Evolutionary conservation across 37 sponge, comb jelly and placozoan species (phyloP).

Genomic region (Theonella swinhoei): DNA sequence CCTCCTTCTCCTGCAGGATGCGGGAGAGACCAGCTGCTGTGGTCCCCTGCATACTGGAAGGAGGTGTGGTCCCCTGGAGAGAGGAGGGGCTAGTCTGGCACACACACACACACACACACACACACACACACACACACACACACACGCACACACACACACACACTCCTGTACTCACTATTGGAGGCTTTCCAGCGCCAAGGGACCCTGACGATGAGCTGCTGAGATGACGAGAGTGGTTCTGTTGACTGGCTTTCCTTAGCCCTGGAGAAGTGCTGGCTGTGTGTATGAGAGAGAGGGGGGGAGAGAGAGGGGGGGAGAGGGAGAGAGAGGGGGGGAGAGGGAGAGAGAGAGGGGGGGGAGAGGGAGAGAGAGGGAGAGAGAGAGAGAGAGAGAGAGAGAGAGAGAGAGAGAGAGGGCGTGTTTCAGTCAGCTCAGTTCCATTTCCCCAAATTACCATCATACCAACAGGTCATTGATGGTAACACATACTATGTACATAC

Average conservation of each 20-base stretch:
- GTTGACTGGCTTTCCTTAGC: background rate
- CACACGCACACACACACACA: too few species aligned
- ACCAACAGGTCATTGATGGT: too few species aligned
- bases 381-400: too few species aligned
- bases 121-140: conserved; percentile 8
- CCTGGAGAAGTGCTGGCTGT: background rate
- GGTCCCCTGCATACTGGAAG: background rate
- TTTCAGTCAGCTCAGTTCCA: too few species aligned
- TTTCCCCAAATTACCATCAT: too few species aligned
- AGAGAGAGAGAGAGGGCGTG: too few species aligned
- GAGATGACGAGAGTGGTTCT: background rate
- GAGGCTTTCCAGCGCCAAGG: background rate
- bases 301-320: background rate
- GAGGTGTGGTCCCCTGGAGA: background rate
- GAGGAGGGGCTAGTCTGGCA: too few species aligned
- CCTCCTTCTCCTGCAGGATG: conserved; percentile 45
- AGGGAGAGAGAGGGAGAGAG: background rate
- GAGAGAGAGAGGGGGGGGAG: conserved; percentile 1
- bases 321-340: background rate
- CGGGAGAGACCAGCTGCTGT: conserved; percentile 1
- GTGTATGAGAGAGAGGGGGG: conserved; percentile 1
- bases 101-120: too few species aligned
- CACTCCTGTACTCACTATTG: background rate
- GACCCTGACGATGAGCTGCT: background rate
- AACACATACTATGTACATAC: too few species aligned